Percentiles rank a stretch among this genome's conserved stretches.
phyloP scores from a whole-genome alignment of 1,140 invertebrate genomes.

The Chrysopa pallens region DNA sequence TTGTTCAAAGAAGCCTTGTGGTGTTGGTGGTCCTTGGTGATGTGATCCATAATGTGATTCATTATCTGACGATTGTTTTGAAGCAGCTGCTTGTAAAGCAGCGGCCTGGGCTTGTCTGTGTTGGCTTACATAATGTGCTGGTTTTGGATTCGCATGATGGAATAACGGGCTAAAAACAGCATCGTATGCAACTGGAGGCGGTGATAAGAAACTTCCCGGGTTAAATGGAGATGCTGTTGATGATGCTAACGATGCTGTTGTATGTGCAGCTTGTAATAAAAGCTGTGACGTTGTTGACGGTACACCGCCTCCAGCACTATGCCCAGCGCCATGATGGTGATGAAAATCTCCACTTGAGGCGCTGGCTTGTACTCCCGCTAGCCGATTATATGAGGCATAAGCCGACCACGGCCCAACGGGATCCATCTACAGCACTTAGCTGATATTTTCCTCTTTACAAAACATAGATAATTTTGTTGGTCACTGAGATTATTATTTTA shows the following conservation, averaged over 20 bases:
- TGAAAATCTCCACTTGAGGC: slow-evolving; percentile 39
- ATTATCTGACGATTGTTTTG: slow-evolving; percentile 36
- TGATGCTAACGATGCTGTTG: slow-evolving; percentile 20
- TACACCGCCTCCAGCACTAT: slow-evolving; percentile 24
- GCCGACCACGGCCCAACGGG: slow-evolving; percentile 59
- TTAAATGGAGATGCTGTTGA: slow-evolving; percentile 41
- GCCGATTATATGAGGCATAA: slow-evolving; percentile 53
- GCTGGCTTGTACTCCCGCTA: slow-evolving; percentile 36
- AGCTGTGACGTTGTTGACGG: slow-evolving; percentile 40
- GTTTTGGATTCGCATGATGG: slow-evolving; percentile 35
- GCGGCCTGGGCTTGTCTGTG: slow-evolving; percentile 18
- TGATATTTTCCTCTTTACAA: background rate
- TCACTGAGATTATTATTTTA: too few relatives aligned
- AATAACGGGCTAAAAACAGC: slow-evolving; percentile 51
- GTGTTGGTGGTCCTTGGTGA: slow-evolving; percentile 28
- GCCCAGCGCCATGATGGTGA: slow-evolving; percentile 32
- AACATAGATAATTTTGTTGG: too few relatives aligned
- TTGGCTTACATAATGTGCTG: slow-evolving; percentile 35
- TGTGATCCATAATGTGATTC: slow-evolving; percentile 31
- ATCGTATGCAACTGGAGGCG: slow-evolving; percentile 46
- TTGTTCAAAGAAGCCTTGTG: slow-evolving; percentile 44
- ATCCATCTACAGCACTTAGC: slow-evolving; percentile 33
- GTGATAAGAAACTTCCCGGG: slow-evolving; percentile 46
- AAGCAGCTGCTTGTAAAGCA: background rate
- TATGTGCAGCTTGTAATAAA: slow-evolving; percentile 39